phyloP scores from a whole-genome alignment of 2,888 invertebrate species.

The Nebria salina region DNA sequence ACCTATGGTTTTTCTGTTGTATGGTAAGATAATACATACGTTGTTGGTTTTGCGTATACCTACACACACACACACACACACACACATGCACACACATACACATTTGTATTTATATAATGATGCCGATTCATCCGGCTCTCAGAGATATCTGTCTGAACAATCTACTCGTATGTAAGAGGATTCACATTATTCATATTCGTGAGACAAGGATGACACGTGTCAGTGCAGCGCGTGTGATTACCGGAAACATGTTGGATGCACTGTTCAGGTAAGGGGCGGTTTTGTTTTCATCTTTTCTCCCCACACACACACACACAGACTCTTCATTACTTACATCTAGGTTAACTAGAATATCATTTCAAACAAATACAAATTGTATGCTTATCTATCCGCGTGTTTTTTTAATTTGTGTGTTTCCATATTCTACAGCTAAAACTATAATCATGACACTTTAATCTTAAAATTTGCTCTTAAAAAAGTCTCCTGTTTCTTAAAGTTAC shows the following conservation, averaged over 20 bases:
- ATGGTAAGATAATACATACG: constrained; percentile 15
- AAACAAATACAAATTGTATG: too few species aligned
- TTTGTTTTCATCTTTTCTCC: constrained; percentile 20
- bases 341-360: background rate
- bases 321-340: background rate
- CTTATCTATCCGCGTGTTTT: too few species aligned
- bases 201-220: constrained; percentile 23
- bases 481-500: too few species aligned
- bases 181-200: constrained; percentile 7
- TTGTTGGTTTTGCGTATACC: background rate
- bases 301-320: background rate
- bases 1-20: too few species aligned
- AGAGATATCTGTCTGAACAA: constrained; percentile 23
- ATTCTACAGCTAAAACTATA: too few species aligned
- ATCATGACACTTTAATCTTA: too few species aligned
- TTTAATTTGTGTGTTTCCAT: too few species aligned
- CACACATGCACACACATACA: background rate
- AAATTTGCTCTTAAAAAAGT: too few species aligned
- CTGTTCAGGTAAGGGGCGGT: constrained; percentile 13
- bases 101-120: background rate
- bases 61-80: background rate
- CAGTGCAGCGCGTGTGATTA: constrained; percentile 21
- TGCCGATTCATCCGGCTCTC: constrained; percentile 7
- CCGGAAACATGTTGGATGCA: constrained; percentile 11
- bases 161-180: constrained; percentile 5